phyloP scores from a whole-genome alignment of 92 coral and sea anemone genomes.

The Paramuricea clavata region DNA sequence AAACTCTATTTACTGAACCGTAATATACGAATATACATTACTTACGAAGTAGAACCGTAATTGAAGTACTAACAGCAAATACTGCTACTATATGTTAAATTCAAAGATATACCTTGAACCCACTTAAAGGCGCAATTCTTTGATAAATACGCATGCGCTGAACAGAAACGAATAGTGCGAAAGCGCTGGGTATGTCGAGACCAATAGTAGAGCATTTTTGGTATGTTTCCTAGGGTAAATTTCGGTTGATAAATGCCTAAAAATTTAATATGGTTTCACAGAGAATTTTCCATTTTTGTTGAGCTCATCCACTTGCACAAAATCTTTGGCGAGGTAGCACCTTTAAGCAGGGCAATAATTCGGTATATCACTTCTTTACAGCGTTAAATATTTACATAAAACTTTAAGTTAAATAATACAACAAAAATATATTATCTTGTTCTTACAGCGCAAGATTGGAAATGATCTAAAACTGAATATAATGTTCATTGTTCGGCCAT shows the following conservation, averaged over 20 bases:
- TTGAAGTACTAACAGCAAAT: neutral
- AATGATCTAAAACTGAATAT: neutral
- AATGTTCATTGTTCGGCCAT: neutral
- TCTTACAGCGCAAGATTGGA: slow-evolving; percentile 36
- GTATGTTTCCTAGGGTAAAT: no score
- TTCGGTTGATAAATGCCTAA: no score
- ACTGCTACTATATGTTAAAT: neutral
- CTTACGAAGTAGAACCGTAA: neutral
- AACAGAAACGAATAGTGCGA: neutral
- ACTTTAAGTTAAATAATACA: slow-evolving; percentile 47
- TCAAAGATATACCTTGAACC: slow-evolving; percentile 20
- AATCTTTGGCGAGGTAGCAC: no score
- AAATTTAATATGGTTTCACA: no score
- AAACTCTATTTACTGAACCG: slow-evolving; percentile 38
- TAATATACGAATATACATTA: slow-evolving; percentile 38
- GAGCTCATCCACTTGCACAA: no score
- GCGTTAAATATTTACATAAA: slow-evolving; percentile 41
- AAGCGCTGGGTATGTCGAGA: no score
- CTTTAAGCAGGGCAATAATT: neutral
- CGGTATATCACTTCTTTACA: slow-evolving; percentile 1
- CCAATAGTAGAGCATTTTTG: no score
- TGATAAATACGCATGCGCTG: neutral
- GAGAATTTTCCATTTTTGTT: neutral
- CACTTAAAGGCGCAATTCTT: neutral
- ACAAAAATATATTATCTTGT: slow-evolving; percentile 52